Conservation (phyloP, 2,888 invertebrate species). For the Amblyjoppa fuscipennis region DNA sequence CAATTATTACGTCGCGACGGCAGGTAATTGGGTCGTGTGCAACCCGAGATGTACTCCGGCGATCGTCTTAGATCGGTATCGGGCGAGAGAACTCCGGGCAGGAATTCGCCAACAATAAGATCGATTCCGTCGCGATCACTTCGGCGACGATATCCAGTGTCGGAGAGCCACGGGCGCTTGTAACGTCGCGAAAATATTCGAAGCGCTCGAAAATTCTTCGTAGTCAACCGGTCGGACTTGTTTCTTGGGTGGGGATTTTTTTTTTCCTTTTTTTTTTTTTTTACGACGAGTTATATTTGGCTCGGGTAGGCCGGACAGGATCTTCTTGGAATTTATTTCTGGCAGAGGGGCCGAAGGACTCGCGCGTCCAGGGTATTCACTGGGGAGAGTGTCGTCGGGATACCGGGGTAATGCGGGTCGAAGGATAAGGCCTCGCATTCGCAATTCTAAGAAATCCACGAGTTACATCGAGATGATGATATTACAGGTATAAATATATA, state of each 20-base stretch:
- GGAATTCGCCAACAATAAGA: conserved; percentile 26
- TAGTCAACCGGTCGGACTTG: conserved; percentile 21
- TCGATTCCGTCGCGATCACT: conserved; percentile 14
- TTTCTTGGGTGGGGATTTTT: conserved; percentile 39
- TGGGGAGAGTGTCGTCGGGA: neutral
- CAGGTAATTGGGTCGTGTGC: conserved; percentile 69
- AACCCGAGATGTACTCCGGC: conserved; percentile 48
- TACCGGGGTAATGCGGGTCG: conserved; percentile 32
- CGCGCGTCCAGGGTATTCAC: conserved; percentile 13
- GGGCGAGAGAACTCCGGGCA: neutral
- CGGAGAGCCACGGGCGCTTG: neutral
- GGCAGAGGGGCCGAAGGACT: conserved; percentile 60
- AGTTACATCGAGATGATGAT: neutral
- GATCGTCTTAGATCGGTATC: conserved; percentile 54
- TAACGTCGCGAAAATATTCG: conserved; percentile 33
- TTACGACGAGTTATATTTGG: conserved; percentile 65
- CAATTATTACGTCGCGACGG: conserved; percentile 70
- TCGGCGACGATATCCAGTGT: neutral
- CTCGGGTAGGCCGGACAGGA: conserved; percentile 54
- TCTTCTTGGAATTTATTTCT: conserved; percentile 63
- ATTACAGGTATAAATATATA: neutral
- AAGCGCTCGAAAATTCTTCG: conserved; percentile 37
- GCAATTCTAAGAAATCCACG: neutral
- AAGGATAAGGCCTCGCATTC: neutral
- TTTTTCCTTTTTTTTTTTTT: conserved; percentile 39